Evolutionary conservation across 2,797 vertebrate genomes (phyloP).

Genomic region (Pangasius sanitwongsei): DNA sequence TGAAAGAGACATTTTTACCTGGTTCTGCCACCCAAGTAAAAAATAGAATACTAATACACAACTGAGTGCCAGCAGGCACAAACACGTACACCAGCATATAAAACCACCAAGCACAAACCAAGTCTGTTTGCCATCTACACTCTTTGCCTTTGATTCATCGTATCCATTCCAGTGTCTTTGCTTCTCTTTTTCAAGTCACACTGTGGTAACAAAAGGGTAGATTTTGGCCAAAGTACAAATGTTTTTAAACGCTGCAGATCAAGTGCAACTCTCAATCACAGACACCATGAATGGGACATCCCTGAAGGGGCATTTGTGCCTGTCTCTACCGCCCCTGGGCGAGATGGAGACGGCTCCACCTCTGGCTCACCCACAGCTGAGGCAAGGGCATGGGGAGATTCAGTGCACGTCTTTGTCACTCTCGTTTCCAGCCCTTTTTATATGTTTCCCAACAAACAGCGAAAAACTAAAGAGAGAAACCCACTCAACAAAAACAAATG

Average conservation of each 20-base stretch:
- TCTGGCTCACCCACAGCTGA: conserved; percentile 63
- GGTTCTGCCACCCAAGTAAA: conserved; percentile 48
- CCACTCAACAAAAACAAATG: conserved; percentile 75
- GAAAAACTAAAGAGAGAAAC: conserved; percentile 74
- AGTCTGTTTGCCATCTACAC: conserved; percentile 39
- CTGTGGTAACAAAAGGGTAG: conserved; percentile 53
- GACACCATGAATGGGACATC: conserved; percentile 47
- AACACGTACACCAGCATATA: conserved; percentile 35
- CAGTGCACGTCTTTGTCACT: conserved; percentile 72
- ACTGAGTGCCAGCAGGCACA: conserved; percentile 39
- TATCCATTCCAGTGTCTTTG: conserved; percentile 65
- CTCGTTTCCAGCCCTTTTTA: conserved; percentile 75
- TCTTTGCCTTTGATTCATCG: conserved; percentile 44
- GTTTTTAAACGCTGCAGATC: conserved; percentile 60
- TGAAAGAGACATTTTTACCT: conserved; percentile 74
- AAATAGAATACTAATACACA: conserved; percentile 48
- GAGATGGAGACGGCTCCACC: conserved; percentile 61
- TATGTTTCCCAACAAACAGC: conserved; percentile 82
- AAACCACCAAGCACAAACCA: conserved; percentile 41
- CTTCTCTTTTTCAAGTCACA: conserved; percentile 56
- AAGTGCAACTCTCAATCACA: conserved; percentile 55
- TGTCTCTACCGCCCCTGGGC: conserved; percentile 30
- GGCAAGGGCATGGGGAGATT: conserved; percentile 71
- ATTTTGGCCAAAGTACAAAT: conserved; percentile 58
- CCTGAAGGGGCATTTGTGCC: conserved; percentile 51